Conservation (phyloP, 2,113 vertebrate species). For the Bothrops jararaca region DNA sequence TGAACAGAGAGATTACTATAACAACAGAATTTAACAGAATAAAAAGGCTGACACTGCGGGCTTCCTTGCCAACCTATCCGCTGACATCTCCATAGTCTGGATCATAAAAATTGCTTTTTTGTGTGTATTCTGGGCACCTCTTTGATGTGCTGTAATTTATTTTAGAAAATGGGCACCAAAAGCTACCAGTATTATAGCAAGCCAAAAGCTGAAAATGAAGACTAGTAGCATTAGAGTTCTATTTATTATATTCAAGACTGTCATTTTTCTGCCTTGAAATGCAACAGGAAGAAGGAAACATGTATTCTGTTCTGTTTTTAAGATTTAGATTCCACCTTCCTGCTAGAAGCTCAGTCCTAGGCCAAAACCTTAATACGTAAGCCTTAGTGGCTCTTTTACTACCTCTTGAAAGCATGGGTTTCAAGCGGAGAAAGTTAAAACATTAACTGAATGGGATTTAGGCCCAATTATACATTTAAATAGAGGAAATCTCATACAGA, state of each 20-base stretch:
- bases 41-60: neutral
- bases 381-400: neutral
- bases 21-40: slow-evolving; percentile 4
- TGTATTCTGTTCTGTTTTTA: neutral
- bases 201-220: neutral
- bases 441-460: neutral
- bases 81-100: neutral
- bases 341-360: neutral
- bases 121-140: neutral
- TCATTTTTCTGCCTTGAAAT: neutral
- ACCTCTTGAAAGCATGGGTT: neutral
- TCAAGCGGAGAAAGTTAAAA: neutral
- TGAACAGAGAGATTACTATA: neutral
- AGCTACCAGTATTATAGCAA: slow-evolving; percentile 2
- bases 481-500: neutral
- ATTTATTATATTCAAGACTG: neutral
- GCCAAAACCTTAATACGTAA: neutral
- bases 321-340: neutral
- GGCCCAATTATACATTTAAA: neutral
- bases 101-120: neutral
- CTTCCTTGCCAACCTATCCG: neutral
- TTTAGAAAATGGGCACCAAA: neutral
- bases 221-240: neutral
- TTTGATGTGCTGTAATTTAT: neutral
- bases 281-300: neutral